These are phyloP conservation scores for Drosophila pruinosa DNA, from an alignment of 1,140 invertebrate species.

Conservation along the genomic window DNA sequence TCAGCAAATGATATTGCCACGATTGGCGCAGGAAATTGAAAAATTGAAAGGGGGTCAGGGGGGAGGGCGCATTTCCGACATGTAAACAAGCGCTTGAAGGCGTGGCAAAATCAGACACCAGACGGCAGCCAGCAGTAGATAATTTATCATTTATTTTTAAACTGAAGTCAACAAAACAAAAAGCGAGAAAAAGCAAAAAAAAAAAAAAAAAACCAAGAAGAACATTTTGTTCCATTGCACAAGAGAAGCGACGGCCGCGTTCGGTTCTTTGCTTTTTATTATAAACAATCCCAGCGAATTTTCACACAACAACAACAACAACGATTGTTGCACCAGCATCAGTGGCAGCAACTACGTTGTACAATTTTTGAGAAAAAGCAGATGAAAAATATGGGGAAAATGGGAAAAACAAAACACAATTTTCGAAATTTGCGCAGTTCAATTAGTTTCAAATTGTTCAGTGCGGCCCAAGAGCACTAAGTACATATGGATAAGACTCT, in stretches of 20 bases:
- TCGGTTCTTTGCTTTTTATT: conserved; percentile 62
- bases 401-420: conserved; percentile 25
- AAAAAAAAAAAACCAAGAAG: conserved; percentile 2
- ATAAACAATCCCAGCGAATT: conserved; percentile 61
- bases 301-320: conserved; percentile 48
- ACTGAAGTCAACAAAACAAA: conserved; percentile 34
- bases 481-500: conserved; percentile 21
- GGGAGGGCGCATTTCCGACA: conserved; percentile 36
- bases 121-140: conserved; percentile 37
- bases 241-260: conserved; percentile 49
- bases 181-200: conserved; percentile 2
- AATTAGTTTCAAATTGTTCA: conserved; percentile 37
- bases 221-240: conserved; percentile 66
- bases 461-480: conserved; percentile 28
- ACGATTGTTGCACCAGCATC: conserved; percentile 14
- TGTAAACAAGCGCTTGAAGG: conserved; percentile 34
- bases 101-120: conserved; percentile 11
- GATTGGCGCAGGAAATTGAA: conserved; percentile 36
- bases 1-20: conserved; percentile 27
- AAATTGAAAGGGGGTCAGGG: conserved; percentile 36
- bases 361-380: conserved; percentile 53
- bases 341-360: conserved; percentile 10
- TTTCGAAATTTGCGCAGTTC: conserved; percentile 65
- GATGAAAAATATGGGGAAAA: conserved; percentile 37
- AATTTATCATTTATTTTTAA: conserved; percentile 78